Conservation (phyloP, 2,113 vertebrate species). For the Brienomyrus brachyistius region DNA sequence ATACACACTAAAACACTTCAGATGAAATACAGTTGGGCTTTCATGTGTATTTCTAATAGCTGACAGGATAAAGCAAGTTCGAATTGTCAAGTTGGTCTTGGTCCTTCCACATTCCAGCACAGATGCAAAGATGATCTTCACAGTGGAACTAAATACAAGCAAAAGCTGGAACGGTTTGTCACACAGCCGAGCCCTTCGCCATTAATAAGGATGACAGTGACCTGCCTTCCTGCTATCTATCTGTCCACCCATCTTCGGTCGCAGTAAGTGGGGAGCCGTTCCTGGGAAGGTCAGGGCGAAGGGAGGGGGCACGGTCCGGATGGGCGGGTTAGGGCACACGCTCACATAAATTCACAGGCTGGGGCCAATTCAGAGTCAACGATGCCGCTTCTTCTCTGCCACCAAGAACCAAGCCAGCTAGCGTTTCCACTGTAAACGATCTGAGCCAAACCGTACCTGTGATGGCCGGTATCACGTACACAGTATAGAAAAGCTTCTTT, state of each 20-base stretch:
- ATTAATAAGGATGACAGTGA: neutral
- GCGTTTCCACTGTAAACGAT: neutral
- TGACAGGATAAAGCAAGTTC: neutral
- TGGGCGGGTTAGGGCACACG: neutral
- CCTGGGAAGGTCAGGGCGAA: neutral
- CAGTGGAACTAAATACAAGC: neutral
- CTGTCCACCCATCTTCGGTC: neutral
- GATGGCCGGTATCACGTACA: neutral
- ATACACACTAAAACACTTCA: neutral
- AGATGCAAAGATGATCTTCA: neutral
- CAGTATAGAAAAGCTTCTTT: neutral
- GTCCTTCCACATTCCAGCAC: neutral
- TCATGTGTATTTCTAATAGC: neutral
- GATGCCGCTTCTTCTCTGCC: neutral
- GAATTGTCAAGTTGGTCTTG: neutral
- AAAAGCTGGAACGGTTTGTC: neutral
- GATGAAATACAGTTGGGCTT: neutral
- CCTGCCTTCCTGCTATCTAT: neutral
- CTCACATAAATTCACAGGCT: neutral
- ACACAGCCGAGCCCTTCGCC: neutral
- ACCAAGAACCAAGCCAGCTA: neutral
- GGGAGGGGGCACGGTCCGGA: neutral
- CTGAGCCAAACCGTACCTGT: neutral
- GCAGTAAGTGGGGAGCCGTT: neutral
- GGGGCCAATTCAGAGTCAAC: neutral